A percentile compares a stretch with the other conserved stretches of the same genome.
phyloP scores from a whole-genome alignment of 2,113 vertebrate genomes.

The Chelonoidis abingdonii region DNA sequence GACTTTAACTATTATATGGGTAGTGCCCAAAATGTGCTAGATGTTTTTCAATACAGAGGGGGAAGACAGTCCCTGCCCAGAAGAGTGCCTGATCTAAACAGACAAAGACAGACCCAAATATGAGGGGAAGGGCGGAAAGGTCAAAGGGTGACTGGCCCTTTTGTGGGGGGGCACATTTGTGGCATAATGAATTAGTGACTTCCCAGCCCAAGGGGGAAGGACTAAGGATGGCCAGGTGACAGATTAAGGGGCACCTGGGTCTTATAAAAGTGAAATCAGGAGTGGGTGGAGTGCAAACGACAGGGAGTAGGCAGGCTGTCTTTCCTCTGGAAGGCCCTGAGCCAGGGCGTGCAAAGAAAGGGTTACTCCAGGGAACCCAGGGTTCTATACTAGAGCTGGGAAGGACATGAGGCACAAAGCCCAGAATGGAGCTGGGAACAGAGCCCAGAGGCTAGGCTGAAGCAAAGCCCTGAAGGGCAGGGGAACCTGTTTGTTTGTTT shows the following conservation, averaged over 20 bases:
- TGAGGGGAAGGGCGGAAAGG: background rate
- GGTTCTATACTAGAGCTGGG: background rate
- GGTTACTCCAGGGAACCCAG: background rate
- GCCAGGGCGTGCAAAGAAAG: background rate
- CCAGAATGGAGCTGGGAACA: background rate
- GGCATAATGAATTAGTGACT: background rate
- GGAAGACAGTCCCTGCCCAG: background rate
- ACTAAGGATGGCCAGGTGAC: background rate
- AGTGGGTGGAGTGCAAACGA: no score
- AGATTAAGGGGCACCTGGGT: background rate
- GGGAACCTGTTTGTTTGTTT: background rate
- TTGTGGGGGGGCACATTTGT: background rate
- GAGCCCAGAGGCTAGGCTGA: background rate
- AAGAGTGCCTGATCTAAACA: background rate
- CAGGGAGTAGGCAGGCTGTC: background rate
- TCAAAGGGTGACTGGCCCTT: background rate
- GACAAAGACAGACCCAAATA: background rate
- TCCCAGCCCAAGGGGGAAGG: background rate
- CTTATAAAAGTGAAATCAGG: background rate
- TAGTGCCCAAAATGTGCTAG: background rate
- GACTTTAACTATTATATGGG: background rate
- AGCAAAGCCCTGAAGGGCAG: background rate
- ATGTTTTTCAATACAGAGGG: background rate
- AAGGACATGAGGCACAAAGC: background rate
- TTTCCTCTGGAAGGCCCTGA: background rate